Conservation (phyloP, 2,113 vertebrate genomes). For the Rhabdornis inornatus region DNA sequence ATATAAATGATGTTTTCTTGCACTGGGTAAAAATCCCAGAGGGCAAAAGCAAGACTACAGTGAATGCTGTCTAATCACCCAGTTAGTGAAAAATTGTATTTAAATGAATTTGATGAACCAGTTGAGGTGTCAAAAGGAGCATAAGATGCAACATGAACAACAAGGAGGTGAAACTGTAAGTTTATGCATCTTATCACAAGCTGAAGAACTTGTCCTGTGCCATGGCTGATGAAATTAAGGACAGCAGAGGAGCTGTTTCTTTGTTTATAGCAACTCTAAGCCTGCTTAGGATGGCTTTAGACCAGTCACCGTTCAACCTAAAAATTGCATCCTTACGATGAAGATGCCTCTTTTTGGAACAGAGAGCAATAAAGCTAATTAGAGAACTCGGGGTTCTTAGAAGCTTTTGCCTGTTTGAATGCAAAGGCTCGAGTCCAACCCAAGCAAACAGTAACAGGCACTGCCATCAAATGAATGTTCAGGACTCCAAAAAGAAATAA, state of each 20-base stretch:
- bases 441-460: background rate
- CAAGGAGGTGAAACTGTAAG: background rate
- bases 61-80: background rate
- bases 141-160: background rate
- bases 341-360: background rate
- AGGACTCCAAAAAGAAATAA: background rate
- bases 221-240: background rate
- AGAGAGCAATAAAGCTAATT: background rate
- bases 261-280: background rate
- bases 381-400: background rate
- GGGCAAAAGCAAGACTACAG: background rate
- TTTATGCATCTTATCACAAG: background rate
- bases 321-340: background rate
- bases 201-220: background rate
- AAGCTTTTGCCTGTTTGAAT: background rate
- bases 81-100: background rate
- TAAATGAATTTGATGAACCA: background rate
- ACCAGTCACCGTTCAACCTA: background rate
- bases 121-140: background rate
- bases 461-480: accelerated
- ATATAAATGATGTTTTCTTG: background rate
- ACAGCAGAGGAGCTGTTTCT: background rate
- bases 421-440: background rate
- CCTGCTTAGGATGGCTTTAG: background rate
- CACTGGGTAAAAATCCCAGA: background rate